Conservation (phyloP, 1,140 invertebrate species). For the Dufourea novaeangliae region DNA sequence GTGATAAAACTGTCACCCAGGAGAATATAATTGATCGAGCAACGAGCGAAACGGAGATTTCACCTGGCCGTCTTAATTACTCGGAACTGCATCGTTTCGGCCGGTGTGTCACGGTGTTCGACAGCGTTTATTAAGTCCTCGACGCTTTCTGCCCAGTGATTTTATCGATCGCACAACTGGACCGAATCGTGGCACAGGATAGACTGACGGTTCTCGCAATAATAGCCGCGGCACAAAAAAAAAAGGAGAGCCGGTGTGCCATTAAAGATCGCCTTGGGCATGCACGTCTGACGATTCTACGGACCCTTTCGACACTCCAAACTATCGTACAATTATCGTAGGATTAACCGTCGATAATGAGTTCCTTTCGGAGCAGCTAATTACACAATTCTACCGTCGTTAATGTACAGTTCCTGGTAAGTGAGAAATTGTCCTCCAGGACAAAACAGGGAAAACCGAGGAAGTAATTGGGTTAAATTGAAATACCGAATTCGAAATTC, state of each 20-base stretch:
- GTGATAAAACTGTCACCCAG: too few relatives aligned
- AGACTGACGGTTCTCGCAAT: constrained; percentile 36
- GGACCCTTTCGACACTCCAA: constrained; percentile 39
- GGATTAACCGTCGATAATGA: background rate
- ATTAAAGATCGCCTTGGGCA: constrained; percentile 60
- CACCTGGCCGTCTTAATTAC: constrained; percentile 28
- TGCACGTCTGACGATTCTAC: constrained; percentile 58
- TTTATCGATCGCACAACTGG: constrained; percentile 64
- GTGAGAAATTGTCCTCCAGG: too few relatives aligned
- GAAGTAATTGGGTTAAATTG: too few relatives aligned
- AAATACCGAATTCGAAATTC: background rate
- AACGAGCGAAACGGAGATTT: background rate
- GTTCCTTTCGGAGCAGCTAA: background rate
- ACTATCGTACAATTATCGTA: constrained; percentile 7
- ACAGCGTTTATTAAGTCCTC: constrained; percentile 9
- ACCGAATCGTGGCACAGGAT: constrained; percentile 61
- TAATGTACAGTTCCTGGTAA: too few relatives aligned
- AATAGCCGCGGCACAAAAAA: constrained; percentile 46
- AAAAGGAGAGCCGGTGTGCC: constrained; percentile 29
- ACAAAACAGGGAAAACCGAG: too few relatives aligned
- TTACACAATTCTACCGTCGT: too few relatives aligned
- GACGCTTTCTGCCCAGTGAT: constrained; percentile 20
- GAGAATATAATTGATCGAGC: too few relatives aligned
- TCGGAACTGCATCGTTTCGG: background rate
- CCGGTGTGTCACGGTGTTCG: background rate